Evolutionary conservation across 2,888 invertebrate genomes (phyloP).

Genomic region (Thymelicus acteon): DNA sequence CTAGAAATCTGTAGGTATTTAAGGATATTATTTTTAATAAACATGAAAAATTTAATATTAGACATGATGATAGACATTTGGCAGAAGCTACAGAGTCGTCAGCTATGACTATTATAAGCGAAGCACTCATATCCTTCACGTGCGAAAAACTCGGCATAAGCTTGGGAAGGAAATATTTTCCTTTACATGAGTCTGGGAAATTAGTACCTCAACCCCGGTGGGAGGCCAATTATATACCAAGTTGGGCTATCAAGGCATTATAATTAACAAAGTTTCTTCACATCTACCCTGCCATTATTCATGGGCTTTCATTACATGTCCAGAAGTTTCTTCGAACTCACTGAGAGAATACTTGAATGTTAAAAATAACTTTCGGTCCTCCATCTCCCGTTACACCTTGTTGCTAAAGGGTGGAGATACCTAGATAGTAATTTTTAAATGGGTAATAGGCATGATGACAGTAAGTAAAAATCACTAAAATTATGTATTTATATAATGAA

Average conservation of each 20-base stretch:
- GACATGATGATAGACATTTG: no score
- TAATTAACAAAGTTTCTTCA: constrained; percentile 30
- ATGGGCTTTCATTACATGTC: constrained; percentile 25
- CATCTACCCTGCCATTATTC: constrained; percentile 24
- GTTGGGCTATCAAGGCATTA: constrained; percentile 7
- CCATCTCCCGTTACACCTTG: no score
- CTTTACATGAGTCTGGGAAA: background rate
- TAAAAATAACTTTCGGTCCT: background rate
- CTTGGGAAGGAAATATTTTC: background rate
- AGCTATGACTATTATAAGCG: no score
- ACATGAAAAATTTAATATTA: no score
- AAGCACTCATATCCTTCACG: background rate
- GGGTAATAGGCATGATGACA: no score
- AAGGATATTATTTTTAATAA: no score
- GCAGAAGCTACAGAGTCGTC: no score
- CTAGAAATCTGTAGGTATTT: no score
- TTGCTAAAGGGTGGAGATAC: no score
- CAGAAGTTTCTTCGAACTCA: constrained; percentile 19
- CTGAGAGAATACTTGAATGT: constrained; percentile 7
- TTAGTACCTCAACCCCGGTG: background rate
- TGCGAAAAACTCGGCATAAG: background rate
- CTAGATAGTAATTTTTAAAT: no score
- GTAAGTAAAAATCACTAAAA: no score
- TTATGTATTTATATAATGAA: no score
- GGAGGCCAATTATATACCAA: constrained; percentile 12